Conservation (phyloP, 2,113 vertebrate species). For the Abramis brama region DNA sequence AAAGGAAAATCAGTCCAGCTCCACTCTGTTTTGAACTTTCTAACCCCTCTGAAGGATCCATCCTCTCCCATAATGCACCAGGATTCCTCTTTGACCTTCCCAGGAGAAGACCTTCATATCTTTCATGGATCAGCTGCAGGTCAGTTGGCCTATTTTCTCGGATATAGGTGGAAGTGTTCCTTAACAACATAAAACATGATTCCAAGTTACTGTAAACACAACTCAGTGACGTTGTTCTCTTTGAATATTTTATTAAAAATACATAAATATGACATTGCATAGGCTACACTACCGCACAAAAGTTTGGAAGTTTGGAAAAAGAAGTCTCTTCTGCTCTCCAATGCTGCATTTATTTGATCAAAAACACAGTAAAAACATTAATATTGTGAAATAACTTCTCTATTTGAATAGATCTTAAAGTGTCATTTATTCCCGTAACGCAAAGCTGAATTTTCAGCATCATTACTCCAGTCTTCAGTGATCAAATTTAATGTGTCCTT, state of each 20-base stretch:
- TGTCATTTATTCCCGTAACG: too few relatives aligned
- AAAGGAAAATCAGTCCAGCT: background rate
- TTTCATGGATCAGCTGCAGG: slow-evolving; percentile 61
- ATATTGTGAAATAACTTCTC: too few relatives aligned
- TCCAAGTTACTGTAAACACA: background rate
- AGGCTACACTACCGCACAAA: background rate
- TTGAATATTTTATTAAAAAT: background rate
- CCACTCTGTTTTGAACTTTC: background rate
- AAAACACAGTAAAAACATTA: too few relatives aligned
- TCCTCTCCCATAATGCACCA: background rate
- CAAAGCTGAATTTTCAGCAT: too few relatives aligned
- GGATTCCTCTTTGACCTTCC: background rate
- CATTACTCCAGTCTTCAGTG: too few relatives aligned
- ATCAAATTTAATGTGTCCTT: too few relatives aligned
- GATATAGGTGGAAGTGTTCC: slow-evolving; percentile 65
- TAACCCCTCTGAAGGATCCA: background rate
- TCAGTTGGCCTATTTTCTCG: slow-evolving; percentile 65
- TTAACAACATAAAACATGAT: slow-evolving; percentile 45
- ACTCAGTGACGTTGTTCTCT: background rate
- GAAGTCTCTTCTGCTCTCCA: too few relatives aligned
- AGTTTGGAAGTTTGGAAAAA: background rate
- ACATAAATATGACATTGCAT: too few relatives aligned
- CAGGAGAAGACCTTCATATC: background rate
- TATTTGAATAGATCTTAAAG: too few relatives aligned
- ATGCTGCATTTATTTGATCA: too few relatives aligned